Percentiles rank a stretch among this genome's conserved stretches.
Evolutionary conservation across 2,797 vertebrate genomes (phyloP).

Genomic region (Sylvilagus floridanus): DNA sequence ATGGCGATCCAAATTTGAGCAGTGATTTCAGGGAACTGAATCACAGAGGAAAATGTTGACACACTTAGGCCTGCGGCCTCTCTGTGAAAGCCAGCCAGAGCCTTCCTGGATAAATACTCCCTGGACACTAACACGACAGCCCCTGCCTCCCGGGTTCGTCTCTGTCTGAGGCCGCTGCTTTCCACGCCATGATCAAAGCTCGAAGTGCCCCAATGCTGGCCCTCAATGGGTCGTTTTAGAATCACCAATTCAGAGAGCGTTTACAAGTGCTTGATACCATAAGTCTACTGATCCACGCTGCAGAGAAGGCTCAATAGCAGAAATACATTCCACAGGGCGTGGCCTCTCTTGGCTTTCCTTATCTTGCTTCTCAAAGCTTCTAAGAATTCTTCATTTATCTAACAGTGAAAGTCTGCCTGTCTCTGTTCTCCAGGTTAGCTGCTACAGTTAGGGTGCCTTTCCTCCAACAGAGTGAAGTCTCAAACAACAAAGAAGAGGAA

Average conservation of each 20-base stretch:
- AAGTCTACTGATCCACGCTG: background rate
- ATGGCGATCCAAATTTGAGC: background rate
- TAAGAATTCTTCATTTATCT: slow-evolving; percentile 25
- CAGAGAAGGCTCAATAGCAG: background rate
- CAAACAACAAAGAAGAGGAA: slow-evolving; percentile 25
- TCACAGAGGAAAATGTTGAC: background rate
- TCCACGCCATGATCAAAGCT: no score
- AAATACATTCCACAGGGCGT: background rate
- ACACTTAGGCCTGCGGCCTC: background rate
- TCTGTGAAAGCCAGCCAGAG: background rate
- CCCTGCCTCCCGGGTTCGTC: background rate
- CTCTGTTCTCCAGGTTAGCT: background rate
- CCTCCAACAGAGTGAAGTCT: slow-evolving; percentile 22
- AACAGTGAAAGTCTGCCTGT: slow-evolving; percentile 23
- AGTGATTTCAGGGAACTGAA: background rate
- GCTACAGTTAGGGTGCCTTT: background rate
- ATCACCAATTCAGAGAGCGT: background rate
- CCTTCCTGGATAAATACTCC: background rate
- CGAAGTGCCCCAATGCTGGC: no score
- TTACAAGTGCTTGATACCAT: background rate
- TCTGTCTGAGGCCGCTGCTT: no score
- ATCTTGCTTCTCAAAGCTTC: background rate
- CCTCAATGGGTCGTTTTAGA: background rate
- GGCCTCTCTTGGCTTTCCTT: background rate
- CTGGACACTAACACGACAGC: background rate